Evolutionary conservation across 2,113 vertebrate species (phyloP), one percentile per base, ranked within the genome.

Genomic region (Oenanthe oenanthe): DNA sequence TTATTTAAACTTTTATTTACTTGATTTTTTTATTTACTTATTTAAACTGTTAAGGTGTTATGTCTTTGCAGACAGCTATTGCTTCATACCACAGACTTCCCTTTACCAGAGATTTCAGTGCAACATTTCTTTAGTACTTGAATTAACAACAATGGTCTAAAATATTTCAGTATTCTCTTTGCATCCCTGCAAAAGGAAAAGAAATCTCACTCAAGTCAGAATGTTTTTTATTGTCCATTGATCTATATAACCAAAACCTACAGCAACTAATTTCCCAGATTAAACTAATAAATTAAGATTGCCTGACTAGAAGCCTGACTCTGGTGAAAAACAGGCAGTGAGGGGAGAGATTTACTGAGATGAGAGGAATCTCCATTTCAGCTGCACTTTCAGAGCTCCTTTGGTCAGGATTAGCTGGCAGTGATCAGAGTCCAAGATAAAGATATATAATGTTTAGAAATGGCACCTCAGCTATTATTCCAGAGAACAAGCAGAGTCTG

Each of bases 281-380:
- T 92, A 89, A 93, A 95, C 28, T 80, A 71, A 86, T 86, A 90
- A 94, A 88, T 95, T 84, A 84, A 94, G 53, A 93, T 57, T 48
- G 53, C 42, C 32, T 89, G 50, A 50, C 65, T 51, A 80, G 63
- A 75, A 88, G 24, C 84, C 61, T 65, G 51, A 84, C 70, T 88
- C 16, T 38, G 95, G 80, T 9, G 0, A 85, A 83, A 90, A 85
- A 43, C 7, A 83, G 48, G 45, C 38, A 70, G 20, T 45, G 81
- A 74, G 13, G n/a, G 45, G 57, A 77, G 62, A 79, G 65, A 78
- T 85, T 77, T 87, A 85, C 34, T 18, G 43, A 72, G 43, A 56
- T 21, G 38, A 88, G 84, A 84, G 75, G 66, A 79, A 85, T 65
- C 71, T 89, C 63, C 26, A 68, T 74, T 77, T 79, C 56, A 92